Conservation (phyloP, 2,113 vertebrate species). For the Equus quagga region DNA sequence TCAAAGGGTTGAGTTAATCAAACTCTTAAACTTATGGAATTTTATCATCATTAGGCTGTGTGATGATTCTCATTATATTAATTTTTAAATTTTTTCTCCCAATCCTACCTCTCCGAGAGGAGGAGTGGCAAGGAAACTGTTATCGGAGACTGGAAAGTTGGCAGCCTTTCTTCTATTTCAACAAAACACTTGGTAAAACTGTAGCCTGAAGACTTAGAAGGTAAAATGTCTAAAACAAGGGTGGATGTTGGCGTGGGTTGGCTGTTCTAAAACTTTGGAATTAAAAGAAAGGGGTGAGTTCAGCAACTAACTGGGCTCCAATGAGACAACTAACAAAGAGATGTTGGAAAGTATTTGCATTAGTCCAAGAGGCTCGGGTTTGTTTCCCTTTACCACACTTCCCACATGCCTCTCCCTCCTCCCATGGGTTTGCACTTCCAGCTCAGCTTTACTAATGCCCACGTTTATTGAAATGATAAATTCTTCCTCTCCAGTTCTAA, state of each 20-base stretch:
- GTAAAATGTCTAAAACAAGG: not conserved
- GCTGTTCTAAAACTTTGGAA: not conserved
- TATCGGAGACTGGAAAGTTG: not conserved
- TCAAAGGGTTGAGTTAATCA: not conserved
- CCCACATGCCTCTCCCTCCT: not conserved
- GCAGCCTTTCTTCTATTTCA: not conserved
- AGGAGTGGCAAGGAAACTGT: not conserved
- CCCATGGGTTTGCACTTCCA: accelerated
- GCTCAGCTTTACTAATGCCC: not conserved
- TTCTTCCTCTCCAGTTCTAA: not conserved
- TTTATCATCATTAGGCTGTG: not conserved
- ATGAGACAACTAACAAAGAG: not conserved
- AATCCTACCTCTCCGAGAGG: not conserved
- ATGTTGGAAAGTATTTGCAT: not conserved
- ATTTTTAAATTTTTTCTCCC: not conserved
- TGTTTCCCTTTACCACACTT: not conserved
- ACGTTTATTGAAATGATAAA: not conserved
- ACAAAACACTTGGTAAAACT: not conserved
- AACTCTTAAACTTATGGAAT: not conserved
- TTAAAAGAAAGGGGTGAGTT: not conserved
- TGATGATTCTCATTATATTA: not conserved
- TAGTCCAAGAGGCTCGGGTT: not conserved
- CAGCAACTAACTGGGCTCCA: not conserved
- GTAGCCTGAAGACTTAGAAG: not conserved
- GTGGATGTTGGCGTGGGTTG: too few relatives aligned